These are phyloP conservation scores for Aphelinus atriplicis DNA, from an alignment of 1,140 invertebrate species.

Conservation along the genomic window DNA sequence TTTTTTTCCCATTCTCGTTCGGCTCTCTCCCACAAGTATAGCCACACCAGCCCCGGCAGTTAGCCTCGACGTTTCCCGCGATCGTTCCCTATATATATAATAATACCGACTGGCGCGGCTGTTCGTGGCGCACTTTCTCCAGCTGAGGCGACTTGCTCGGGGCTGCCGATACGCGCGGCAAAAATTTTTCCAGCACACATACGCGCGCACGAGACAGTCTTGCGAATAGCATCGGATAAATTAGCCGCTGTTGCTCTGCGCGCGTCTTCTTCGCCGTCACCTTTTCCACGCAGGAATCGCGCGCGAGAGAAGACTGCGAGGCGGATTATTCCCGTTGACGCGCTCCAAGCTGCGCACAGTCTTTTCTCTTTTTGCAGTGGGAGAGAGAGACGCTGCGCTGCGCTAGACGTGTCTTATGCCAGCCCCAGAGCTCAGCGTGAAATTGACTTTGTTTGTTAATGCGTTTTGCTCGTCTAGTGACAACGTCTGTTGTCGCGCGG, in stretches of 20 bases:
- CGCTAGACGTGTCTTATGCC: neutral
- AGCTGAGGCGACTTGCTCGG: no score
- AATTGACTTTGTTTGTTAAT: slow-evolving; percentile 33
- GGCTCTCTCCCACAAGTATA: no score
- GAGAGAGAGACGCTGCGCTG: neutral
- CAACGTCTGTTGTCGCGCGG: neutral
- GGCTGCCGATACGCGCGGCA: no score
- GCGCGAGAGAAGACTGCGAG: neutral
- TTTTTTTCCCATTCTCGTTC: no score
- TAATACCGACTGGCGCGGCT: no score
- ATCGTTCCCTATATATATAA: no score
- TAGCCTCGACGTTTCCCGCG: no score
- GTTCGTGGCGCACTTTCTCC: no score
- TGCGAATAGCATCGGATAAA: slow-evolving; percentile 14
- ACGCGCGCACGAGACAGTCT: neutral
- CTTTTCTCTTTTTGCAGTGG: slow-evolving; percentile 15
- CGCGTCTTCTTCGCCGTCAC: no score
- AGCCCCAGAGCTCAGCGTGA: neutral
- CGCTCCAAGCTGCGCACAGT: neutral
- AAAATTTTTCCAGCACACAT: neutral
- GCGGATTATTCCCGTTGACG: slow-evolving; percentile 21
- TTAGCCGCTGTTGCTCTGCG: slow-evolving; percentile 3
- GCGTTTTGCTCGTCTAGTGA: slow-evolving; percentile 3
- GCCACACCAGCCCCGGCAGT: no score
- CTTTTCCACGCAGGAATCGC: neutral